phyloP scores from a whole-genome alignment of 2,888 invertebrate species.

The Acleris emargana region DNA sequence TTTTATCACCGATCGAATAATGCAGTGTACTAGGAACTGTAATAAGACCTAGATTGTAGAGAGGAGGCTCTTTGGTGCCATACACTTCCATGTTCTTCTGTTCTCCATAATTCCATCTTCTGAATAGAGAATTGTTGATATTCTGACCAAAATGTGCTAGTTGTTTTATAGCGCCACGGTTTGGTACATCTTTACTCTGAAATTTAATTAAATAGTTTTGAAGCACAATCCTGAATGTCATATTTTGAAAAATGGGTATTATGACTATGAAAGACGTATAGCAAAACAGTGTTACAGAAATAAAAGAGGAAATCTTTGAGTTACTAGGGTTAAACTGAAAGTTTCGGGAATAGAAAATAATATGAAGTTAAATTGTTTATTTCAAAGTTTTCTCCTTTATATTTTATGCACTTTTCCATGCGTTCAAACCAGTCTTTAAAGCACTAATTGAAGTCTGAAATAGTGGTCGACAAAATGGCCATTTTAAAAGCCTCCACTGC shows the following conservation, averaged over 20 bases:
- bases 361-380: too few species aligned
- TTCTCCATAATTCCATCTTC: slow-evolving; percentile 57
- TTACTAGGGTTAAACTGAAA: too few species aligned
- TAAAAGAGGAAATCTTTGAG: not conserved
- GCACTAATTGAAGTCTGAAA: too few species aligned
- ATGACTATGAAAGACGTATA: too few species aligned
- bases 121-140: slow-evolving; percentile 58
- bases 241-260: too few species aligned
- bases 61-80: slow-evolving; percentile 52
- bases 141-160: slow-evolving; percentile 69
- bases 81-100: slow-evolving; percentile 52
- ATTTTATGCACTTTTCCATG: too few species aligned
- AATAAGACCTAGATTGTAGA: slow-evolving; percentile 57
- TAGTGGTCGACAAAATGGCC: too few species aligned
- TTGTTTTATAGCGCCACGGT: slow-evolving; percentile 62
- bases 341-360: too few species aligned
- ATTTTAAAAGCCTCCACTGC: too few species aligned
- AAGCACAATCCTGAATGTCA: too few species aligned
- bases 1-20: slow-evolving; percentile 56
- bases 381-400: too few species aligned
- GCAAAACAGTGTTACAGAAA: not conserved
- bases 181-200: not conserved
- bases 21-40: slow-evolving; percentile 59
- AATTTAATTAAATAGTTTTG: not conserved
- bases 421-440: too few species aligned